phyloP scores from a whole-genome alignment of 1,140 invertebrate species.

The Euura lappo region DNA sequence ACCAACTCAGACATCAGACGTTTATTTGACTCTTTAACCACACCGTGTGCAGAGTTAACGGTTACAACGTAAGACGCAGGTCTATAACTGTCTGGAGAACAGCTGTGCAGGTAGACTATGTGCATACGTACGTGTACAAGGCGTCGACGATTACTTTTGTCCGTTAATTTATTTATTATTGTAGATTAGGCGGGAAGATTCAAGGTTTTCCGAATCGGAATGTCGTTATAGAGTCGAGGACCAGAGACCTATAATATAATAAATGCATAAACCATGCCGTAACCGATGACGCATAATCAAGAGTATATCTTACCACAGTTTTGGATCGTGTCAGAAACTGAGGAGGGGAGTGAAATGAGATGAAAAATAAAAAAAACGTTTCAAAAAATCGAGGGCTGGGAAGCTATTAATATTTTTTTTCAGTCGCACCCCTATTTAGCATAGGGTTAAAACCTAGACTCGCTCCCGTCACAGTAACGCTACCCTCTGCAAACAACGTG shows the following conservation, averaged over 20 bases:
- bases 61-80: no score
- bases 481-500: constrained; percentile 42
- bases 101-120: neutral
- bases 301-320: constrained; percentile 51
- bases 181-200: neutral
- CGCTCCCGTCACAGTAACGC: constrained; percentile 27
- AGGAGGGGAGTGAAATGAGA: constrained; percentile 23
- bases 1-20: no score
- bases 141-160: no score
- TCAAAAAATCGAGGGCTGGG: constrained; percentile 52
- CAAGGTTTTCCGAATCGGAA: neutral
- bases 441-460: constrained; percentile 41
- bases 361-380: constrained; percentile 9
- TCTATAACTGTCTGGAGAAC: no score
- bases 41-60: no score
- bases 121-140: neutral
- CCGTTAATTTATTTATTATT: no score
- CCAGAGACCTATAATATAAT: neutral
- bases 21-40: no score
- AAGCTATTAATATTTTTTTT: constrained; percentile 56
- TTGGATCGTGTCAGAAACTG: neutral
- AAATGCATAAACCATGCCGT: neutral
- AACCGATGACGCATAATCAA: constrained; percentile 40
- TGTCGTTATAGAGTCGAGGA: neutral
- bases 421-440: constrained; percentile 53